A percentile compares a stretch with the other conserved stretches of the same genome.
phyloP scores from a whole-genome alignment of 2,797 vertebrate genomes.

The Epinephelus awoara region DNA sequence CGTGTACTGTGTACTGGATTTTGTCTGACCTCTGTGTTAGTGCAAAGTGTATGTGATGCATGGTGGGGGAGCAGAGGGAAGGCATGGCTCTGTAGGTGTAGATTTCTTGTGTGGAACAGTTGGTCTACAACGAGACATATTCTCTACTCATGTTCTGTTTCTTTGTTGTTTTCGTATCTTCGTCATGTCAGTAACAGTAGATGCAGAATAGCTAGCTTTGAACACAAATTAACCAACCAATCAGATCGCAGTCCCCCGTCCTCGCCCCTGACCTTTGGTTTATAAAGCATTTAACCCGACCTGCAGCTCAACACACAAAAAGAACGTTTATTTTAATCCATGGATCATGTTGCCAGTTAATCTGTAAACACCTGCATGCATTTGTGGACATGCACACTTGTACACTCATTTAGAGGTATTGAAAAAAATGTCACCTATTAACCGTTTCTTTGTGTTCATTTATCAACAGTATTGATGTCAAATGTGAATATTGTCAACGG shows the following conservation, averaged over 20 bases:
- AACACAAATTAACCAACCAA: constrained; percentile 48
- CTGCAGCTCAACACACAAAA: constrained; percentile 47
- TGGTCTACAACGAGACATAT: constrained; percentile 63
- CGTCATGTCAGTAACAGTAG: constrained; percentile 43
- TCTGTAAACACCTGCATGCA: constrained; percentile 85
- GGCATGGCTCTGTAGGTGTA: constrained; percentile 77
- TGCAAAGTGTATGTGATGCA: constrained; percentile 82
- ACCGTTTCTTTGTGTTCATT: constrained; percentile 84
- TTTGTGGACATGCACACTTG: constrained; percentile 83
- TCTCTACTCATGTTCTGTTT: constrained; percentile 61
- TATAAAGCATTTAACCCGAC: constrained; percentile 40
- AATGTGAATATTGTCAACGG: constrained; percentile 84
- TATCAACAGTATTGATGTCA: constrained; percentile 88
- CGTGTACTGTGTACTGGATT: constrained; percentile 77
- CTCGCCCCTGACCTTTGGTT: constrained; percentile 27
- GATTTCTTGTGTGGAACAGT: constrained; percentile 68
- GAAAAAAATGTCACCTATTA: constrained; percentile 74
- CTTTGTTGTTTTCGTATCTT: constrained; percentile 60
- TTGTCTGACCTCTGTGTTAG: constrained; percentile 82
- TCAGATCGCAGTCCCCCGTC: constrained; percentile 27
- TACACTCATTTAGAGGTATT: constrained; percentile 79
- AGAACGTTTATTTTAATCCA: constrained; percentile 43
- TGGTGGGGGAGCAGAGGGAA: constrained; percentile 74
- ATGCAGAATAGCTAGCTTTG: constrained; percentile 44
- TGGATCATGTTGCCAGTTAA: constrained; percentile 71